Percentiles rank a stretch among this genome's conserved stretches.
Conservation (phyloP, 2,113 vertebrate species). For the Pluvialis apricaria region DNA sequence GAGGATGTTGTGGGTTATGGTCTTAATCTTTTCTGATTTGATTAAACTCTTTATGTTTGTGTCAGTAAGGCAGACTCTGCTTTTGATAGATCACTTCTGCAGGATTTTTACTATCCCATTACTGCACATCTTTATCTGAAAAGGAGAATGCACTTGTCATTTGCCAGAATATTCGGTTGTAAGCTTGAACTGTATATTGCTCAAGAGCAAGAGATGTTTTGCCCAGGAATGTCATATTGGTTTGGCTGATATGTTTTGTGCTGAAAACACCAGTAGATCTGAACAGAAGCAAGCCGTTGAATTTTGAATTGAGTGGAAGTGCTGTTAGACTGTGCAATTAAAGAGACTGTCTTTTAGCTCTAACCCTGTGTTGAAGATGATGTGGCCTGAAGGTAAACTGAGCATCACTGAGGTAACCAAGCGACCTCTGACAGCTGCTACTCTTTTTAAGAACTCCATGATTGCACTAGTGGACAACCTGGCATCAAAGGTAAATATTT, state of each 20-base stretch:
- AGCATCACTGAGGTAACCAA: constrained; percentile 98
- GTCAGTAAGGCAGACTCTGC: neutral
- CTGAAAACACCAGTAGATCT: neutral
- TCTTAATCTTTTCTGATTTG: neutral
- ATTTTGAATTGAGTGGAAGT: neutral
- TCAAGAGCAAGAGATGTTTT: neutral
- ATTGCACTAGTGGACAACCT: constrained; percentile 95
- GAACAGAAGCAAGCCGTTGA: neutral
- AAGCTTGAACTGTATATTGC: neutral
- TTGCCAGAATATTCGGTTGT: neutral
- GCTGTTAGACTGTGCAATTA: neutral
- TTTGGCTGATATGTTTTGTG: neutral
- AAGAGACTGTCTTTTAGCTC: constrained; percentile 73
- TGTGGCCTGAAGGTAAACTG: constrained; percentile 98
- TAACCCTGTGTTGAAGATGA: constrained; percentile 90
- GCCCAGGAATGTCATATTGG: neutral
- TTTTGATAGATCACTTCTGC: neutral
- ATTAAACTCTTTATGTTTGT: neutral
- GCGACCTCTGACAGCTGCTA: constrained; percentile 89
- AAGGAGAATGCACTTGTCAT: neutral
- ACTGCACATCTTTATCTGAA: neutral
- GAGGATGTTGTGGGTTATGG: neutral
- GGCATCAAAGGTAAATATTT: constrained; percentile 85
- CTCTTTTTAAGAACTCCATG: constrained; percentile 98
- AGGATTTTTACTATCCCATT: neutral